phyloP scores from a whole-genome alignment of 2,888 invertebrate species.

The Cephus nigrinus region DNA sequence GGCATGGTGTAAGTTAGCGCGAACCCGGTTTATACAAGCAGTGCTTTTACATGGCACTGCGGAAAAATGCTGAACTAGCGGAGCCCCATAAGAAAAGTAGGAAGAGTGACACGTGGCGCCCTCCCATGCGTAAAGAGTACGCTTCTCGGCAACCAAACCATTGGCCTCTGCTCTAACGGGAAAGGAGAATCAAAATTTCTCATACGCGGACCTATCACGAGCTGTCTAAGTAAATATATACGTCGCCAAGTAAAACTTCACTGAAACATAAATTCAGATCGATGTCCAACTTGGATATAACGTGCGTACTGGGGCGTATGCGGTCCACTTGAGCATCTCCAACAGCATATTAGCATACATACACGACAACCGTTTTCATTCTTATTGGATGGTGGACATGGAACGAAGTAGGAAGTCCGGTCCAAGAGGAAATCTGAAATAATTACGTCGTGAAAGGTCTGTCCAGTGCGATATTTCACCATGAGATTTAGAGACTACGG shows the following conservation, averaged over 20 bases:
- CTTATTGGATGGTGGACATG: not conserved
- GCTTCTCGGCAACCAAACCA: not conserved
- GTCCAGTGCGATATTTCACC: not conserved
- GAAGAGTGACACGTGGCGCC: constrained; percentile 56
- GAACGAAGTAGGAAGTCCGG: not conserved
- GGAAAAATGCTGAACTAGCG: constrained; percentile 47
- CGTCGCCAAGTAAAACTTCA: not conserved
- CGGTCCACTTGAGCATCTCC: not conserved
- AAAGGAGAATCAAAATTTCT: not conserved
- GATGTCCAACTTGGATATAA: not conserved
- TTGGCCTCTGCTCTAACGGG: constrained; percentile 8
- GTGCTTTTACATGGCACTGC: constrained; percentile 40
- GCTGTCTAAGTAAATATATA: not conserved
- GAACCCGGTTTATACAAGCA: not conserved
- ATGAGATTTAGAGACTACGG: not conserved
- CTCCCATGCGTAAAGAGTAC: constrained; percentile 41
- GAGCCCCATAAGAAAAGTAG: constrained; percentile 44
- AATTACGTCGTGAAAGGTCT: not conserved
- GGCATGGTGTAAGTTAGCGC: not conserved
- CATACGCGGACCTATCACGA: not conserved
- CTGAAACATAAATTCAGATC: not conserved
- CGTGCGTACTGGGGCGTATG: not conserved
- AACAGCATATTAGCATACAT: not conserved
- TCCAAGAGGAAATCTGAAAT: not conserved
- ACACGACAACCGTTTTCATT: not conserved